Evolutionary conservation across 2,113 vertebrate genomes (phyloP), one percentile per base, ranked within the genome.

Genomic region (Oenanthe melanoleuca): DNA sequence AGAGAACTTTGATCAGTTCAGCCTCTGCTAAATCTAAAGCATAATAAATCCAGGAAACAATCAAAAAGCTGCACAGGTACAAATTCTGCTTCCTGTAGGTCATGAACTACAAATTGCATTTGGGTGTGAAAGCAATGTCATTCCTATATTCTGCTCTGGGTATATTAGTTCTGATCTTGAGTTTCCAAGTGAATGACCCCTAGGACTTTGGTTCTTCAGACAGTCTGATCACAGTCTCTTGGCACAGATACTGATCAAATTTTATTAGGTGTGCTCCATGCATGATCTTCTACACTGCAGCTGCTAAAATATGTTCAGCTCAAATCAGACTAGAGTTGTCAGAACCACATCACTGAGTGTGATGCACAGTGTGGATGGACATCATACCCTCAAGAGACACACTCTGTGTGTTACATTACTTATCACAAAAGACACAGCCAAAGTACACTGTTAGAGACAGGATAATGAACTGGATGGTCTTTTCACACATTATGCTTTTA

Each of bases 31-130:
- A 29, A 57, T 84, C 85, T 89, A 59, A 96, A 85, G 79, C 77
- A 38, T 79, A 97, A 94, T 42, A 44, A 50, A 80, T 40, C 87
- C 88, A 96, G 33, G 74, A 94, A 94, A 84, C 37, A 89, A 79
- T 66, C 63, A 95, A 92, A 75, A 95, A 79, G 37, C 44, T 95
- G 57, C 40, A 79, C 34, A 49, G 29, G 10, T 34, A 78, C 12
- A 33, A 74, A n/a, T 28, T 44, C n/a, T 25, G 33, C 34, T 66
- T 91, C 26, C 60, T 77, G 31, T 77, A 57, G 26, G 37, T 50
- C n/a, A 77, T 8, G 12, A 80, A 45, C 33, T 21, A 45, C 28
- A 83, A 80, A 78, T 3, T 6, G 11, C 9, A 53, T 53, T 16
- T 80, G 40, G 5, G 11, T 72, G 22, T 28, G 26, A 87, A 71